Percentiles rank a stretch among this genome's conserved stretches.
Conservation (phyloP, 2,113 vertebrate species). For the Saguinus imperator region DNA sequence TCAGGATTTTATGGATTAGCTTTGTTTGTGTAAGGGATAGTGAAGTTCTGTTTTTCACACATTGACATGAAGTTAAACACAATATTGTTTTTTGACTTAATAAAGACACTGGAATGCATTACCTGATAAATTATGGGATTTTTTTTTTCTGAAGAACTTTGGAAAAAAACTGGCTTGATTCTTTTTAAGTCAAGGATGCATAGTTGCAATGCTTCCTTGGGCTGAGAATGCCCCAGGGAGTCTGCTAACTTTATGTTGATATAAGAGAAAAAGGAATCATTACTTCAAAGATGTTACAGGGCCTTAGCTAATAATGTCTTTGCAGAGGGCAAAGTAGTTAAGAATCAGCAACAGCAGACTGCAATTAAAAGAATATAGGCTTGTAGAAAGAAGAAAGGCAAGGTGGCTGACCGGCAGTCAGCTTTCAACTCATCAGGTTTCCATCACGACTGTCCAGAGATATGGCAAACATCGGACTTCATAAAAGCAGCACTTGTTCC, state of each 20-base stretch:
- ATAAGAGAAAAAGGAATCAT: neutral
- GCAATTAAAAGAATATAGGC: neutral
- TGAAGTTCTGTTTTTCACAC: neutral
- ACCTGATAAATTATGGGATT: neutral
- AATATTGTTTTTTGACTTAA: neutral
- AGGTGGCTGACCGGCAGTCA: accelerated
- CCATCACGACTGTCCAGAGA: neutral
- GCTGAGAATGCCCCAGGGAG: neutral
- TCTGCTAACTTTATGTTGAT: neutral
- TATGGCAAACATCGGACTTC: neutral
- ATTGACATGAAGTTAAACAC: neutral
- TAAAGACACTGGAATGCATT: neutral
- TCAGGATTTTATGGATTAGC: too few relatives aligned
- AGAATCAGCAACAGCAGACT: neutral
- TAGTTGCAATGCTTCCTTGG: neutral
- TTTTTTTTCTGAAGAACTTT: neutral
- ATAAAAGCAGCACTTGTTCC: neutral
- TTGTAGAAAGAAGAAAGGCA: neutral
- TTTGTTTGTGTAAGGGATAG: neutral
- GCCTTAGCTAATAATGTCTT: neutral
- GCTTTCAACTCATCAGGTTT: neutral
- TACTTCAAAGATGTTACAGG: neutral
- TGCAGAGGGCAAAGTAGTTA: neutral
- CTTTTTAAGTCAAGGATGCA: neutral
- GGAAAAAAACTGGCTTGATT: neutral